Evolutionary conservation across 2,113 vertebrate species (phyloP).

Genomic region (Chrysemys picta): DNA sequence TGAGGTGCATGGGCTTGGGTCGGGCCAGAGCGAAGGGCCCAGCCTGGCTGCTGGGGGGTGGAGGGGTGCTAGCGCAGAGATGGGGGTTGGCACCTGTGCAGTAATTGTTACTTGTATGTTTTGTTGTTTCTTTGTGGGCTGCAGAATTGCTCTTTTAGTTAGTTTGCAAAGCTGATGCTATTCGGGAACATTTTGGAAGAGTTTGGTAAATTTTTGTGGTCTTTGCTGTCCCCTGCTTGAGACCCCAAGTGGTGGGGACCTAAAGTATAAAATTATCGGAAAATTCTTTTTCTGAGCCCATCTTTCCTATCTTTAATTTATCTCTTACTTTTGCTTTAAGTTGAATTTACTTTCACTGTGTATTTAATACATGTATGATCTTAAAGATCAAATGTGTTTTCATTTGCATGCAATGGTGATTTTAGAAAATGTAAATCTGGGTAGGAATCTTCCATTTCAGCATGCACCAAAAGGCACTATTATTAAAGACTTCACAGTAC

Average conservation of each 20-base stretch:
- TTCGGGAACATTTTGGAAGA: neutral
- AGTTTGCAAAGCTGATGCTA: neutral
- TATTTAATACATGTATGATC: neutral
- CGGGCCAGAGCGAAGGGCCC: neutral
- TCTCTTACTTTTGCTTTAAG: constrained; percentile 13
- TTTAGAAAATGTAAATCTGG: constrained; percentile 38
- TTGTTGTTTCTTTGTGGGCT: neutral
- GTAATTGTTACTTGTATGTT: neutral
- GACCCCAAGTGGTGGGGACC: neutral
- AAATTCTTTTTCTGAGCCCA: constrained; percentile 16
- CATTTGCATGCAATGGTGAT: neutral
- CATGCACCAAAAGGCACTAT: constrained; percentile 4
- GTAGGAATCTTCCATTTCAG: constrained; percentile 40
- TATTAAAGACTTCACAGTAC: constrained; percentile 34
- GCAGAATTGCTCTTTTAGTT: neutral
- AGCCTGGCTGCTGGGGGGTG: neutral
- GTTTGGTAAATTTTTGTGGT: neutral
- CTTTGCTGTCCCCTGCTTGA: neutral
- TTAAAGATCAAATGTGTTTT: constrained; percentile 25
- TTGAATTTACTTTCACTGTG: constrained; percentile 49
- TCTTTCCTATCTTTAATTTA: constrained; percentile 23
- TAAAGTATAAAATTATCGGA: neutral
- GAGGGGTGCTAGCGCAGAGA: neutral
- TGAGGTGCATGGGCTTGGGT: neutral
- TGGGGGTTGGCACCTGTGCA: neutral